Base-by-base conservation (phyloP, 2,888 invertebrate species). In the Dicranocentrus wangi region DNA sequence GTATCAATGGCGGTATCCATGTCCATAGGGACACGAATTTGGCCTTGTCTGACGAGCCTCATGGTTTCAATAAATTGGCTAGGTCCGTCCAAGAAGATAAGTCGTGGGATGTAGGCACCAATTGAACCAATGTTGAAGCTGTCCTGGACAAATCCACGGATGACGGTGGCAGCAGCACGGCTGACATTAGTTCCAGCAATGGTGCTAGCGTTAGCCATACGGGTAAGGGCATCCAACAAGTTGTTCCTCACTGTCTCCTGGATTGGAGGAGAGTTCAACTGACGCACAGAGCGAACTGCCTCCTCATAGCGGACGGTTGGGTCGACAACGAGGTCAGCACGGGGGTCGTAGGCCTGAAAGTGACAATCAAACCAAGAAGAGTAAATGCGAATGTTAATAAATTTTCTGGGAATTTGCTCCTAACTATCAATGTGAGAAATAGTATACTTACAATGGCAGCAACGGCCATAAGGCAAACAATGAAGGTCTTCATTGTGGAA, bases 51-150 rank as follows among this genome's bases (percentile, higher is more conserved):
- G 72, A 86, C 77, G 19, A 86, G 83, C 21, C 83, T 70, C 68
- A 86, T 73, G 43, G 85, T 84, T 70, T 86, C 85, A 39, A 86
- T 83, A 72, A 85, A 86, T 47, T 86, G 86, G 32, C 55, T 81
- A 19, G 86, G 85, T 72, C 86, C 86, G 63, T 86, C 86, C 60
- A 86, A 77, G 78, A 86, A 85, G 75, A 86, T 78, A 27, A 86
- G 81, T 42, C 85, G 47, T 28, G 86, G 86, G 78, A 86, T 84
- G 82, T 86, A 86, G 0, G 73, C 81, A 8, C 84, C 84, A 61
- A 86, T 85, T 27, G 83, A 82, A 17, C 81, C 85, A 28, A 86
- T 61, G 66, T 82, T 73, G 75, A 86, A 85, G 21, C 55, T 72
- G 60, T 79, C 79, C 17, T 79, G 79, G 15, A 79, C 71, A 25